Base-by-base conservation (phyloP, 2,888 invertebrate species). In the Drosophila prolongata region DNA sequence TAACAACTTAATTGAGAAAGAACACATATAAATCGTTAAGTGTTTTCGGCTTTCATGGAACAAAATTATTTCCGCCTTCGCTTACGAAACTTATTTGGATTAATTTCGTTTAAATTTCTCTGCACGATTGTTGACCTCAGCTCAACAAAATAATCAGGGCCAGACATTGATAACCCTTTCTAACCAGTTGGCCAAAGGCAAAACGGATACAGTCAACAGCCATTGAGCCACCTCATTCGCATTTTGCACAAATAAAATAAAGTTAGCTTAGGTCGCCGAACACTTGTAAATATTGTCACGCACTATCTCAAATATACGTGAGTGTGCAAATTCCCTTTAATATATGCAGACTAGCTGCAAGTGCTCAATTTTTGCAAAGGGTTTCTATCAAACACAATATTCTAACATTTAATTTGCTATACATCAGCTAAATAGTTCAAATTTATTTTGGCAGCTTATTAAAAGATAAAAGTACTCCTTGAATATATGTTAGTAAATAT, bases 241-340 rank as follows among this genome's bases (percentile, higher is more conserved):
- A 42, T 50, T 54, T 54, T 72, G 77, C 79, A 73, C 79, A 86
- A 75, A 85, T 81, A 73, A 85, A 81, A 81, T 78, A 81, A 73
- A 81, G 79, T 82, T 85, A 73, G 79, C 73, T 76, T 73, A 73
- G 79, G 74, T 60, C 77, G 71, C 55, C 59, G 47, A 55, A 56
- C 70, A 76, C 74, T 80, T 79, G 80, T 72, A 77, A 81, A 83
- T 87, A 81, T 87, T 78, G 85, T 84, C 81, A 87, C 76, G 58
- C 57, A n/a, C 43, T 57, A 3, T 24, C 13, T 16, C 27, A 14
- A 35, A 9, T 24, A 59, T n/a, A 60, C n/a, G 14, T 38, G 10
- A 43, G 34, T 14, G 24, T 40, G 42, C 13, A 43, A 34, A 34
- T 16, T n/a, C 10, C 30, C 2, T 42, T 16, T 16, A 13, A 30